Percentiles rank a stretch among this genome's conserved stretches.
phyloP scores from a whole-genome alignment of 2,113 vertebrate species.

The Clarias gariepinus region DNA sequence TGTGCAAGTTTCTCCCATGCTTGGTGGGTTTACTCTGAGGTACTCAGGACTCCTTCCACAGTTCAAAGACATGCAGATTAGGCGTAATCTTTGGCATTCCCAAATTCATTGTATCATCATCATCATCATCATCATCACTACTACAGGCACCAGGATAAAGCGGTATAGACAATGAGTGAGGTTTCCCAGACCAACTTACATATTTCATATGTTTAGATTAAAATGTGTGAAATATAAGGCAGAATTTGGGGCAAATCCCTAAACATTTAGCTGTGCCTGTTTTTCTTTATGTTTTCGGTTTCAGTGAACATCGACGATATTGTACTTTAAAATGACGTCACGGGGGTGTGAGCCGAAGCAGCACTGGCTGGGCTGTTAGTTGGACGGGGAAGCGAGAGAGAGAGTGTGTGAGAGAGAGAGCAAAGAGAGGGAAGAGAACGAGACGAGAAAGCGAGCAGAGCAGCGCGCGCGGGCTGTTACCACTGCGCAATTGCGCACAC shows the following conservation, averaged over 20 bases:
- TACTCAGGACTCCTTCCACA: neutral
- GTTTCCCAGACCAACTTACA: neutral
- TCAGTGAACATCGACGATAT: constrained; percentile 31
- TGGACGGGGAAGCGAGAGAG: constrained; percentile 64
- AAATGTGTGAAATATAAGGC: neutral
- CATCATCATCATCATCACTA: too few relatives aligned
- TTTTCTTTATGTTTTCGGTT: neutral
- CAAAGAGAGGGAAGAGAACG: constrained; percentile 61
- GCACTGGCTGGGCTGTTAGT: constrained; percentile 70
- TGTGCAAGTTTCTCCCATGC: neutral
- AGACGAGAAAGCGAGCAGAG: constrained; percentile 62
- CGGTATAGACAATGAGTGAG: too few relatives aligned
- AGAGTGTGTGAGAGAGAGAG: constrained; percentile 60
- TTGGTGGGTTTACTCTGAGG: neutral
- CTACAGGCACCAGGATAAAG: too few relatives aligned
- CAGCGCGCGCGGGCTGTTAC: constrained; percentile 52
- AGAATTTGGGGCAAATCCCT: neutral
- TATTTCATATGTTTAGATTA: neutral
- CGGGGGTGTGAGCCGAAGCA: constrained; percentile 60
- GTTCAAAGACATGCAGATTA: too few relatives aligned
- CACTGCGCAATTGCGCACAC: constrained; percentile 55
- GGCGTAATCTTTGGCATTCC: too few relatives aligned
- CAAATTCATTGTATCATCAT: too few relatives aligned
- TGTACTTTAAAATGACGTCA: constrained; percentile 76
- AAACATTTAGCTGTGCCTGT: neutral